A percentile compares a stretch with the other conserved stretches of the same genome.
These are phyloP conservation scores for Anthophora plumipes DNA, from an alignment of 2,888 invertebrate species.

Conservation along the genomic window DNA sequence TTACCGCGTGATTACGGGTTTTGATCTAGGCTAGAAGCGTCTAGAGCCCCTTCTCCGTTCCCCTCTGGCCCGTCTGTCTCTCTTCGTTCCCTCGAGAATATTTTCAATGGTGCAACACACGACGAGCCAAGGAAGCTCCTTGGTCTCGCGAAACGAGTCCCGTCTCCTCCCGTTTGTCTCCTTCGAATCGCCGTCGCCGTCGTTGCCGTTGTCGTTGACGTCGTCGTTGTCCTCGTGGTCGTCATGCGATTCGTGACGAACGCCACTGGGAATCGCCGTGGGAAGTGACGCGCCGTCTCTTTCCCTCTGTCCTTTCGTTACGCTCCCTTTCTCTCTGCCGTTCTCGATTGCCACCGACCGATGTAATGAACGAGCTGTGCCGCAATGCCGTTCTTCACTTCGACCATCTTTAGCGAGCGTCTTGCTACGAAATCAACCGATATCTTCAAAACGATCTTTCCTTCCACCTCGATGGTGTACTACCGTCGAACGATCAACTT, in stretches of 20 bases:
- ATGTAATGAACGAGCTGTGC: slow-evolving; percentile 66
- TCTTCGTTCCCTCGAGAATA: slow-evolving; percentile 43
- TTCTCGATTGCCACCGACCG: slow-evolving; percentile 48
- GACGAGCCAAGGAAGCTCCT: slow-evolving; percentile 2
- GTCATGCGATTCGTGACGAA: slow-evolving; percentile 79
- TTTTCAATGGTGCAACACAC: slow-evolving; percentile 41
- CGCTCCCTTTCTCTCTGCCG: not conserved
- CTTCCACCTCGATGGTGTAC: too few relatives aligned
- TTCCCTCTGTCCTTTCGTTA: not conserved
- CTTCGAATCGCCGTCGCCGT: slow-evolving; percentile 64
- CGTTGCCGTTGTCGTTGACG: slow-evolving; percentile 50
- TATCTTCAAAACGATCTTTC: too few relatives aligned
- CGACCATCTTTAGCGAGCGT: not conserved
- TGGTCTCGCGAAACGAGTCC: too few relatives aligned
- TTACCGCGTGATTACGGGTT: slow-evolving; percentile 81
- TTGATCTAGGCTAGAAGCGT: slow-evolving; percentile 80
- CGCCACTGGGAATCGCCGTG: slow-evolving; percentile 70
- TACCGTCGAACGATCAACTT: too few relatives aligned
- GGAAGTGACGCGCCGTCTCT: slow-evolving; percentile 62
- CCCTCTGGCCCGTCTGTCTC: not conserved
- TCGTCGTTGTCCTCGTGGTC: slow-evolving; percentile 58
- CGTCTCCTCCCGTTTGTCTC: slow-evolving; percentile 23
- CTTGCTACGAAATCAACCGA: slow-evolving; percentile 48
- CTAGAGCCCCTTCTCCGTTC: slow-evolving; percentile 25
- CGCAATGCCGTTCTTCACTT: slow-evolving; percentile 62